phyloP scores from a whole-genome alignment of 2,797 vertebrate genomes.

The Sebastes steindachneri region DNA sequence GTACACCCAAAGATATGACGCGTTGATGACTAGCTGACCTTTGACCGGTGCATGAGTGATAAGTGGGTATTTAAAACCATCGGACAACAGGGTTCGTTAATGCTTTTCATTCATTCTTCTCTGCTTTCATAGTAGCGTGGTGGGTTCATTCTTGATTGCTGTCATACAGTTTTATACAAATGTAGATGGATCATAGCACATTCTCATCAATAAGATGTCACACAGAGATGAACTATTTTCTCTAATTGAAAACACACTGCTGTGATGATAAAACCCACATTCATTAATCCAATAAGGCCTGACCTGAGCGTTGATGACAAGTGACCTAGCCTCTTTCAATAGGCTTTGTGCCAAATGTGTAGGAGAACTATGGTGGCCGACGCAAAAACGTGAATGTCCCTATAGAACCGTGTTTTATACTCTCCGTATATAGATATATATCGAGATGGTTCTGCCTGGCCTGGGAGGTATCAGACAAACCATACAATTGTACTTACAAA shows the following conservation, averaged over 20 bases:
- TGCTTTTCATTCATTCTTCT: constrained; percentile 3
- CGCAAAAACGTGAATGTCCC: too few species aligned
- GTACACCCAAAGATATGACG: too few species aligned
- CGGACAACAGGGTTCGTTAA: background rate
- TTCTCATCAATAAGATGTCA: background rate
- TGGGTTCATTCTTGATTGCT: background rate
- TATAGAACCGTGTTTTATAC: too few species aligned
- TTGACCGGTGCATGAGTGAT: constrained; percentile 10
- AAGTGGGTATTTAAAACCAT: constrained; percentile 26
- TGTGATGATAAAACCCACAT: background rate
- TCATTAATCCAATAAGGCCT: background rate
- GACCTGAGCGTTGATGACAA: too few species aligned
- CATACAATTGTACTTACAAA: too few species aligned
- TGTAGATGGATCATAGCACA: background rate
- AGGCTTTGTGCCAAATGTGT: too few species aligned
- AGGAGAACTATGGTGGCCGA: too few species aligned
- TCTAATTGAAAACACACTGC: background rate
- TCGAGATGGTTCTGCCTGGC: too few species aligned
- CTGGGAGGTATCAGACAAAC: too few species aligned
- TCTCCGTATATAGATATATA: too few species aligned
- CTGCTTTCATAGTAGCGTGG: background rate
- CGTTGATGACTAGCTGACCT: background rate
- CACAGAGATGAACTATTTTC: background rate
- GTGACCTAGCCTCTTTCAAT: too few species aligned
- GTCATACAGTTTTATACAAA: background rate